Evolutionary conservation across 2,888 invertebrate species (phyloP), one percentile per base, ranked within the genome.

Genomic region (Limenitis camilla): DNA sequence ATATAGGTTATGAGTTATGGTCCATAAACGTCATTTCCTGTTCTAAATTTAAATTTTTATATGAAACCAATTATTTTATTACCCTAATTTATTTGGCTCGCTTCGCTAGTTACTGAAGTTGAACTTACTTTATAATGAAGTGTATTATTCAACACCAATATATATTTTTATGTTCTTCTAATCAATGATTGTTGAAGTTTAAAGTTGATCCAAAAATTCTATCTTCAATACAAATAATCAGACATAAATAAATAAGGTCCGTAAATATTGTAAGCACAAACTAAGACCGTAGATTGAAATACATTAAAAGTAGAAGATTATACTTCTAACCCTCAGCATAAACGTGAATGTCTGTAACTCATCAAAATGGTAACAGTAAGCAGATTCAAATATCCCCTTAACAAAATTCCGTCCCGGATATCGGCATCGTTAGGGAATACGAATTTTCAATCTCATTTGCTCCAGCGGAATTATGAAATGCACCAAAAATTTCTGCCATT

Each of bases 361-460:
- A 36, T 45, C 36, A 29, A 35, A 45, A 36, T 36, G 44, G 36
- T 28, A 45, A 36, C 10, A 36, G 36, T 36, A 30, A 45, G 36
- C 36, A 45, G 44, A 36, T 45, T 45, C 44, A 45, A 36, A 35
- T 36, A 44, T 33, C 10, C 11, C 29, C 36, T 45, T 29, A 29
- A 45, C 29, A 45, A 45, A 36, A 45, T 36, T 36, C 36, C 19
- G 3, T 35, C 7, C 44, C 29, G 28, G 29, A 29, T 36, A 36
- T 45, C 44, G 28, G 36, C 35, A 36, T 45, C 44, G 10, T 28
- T 10, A 29, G 36, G 9, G 36, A 45, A 45, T 45, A 45, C 49
- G 41, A 53, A 53, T 45, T 49, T 53, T 50, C 49, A 53, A 53
- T 53, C 49, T 50, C 46, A 36, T 49, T 53, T 49, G 49, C 49